Evolutionary conservation across 2,797 vertebrate species (phyloP).

Genomic region (Diplodus puntazzo): DNA sequence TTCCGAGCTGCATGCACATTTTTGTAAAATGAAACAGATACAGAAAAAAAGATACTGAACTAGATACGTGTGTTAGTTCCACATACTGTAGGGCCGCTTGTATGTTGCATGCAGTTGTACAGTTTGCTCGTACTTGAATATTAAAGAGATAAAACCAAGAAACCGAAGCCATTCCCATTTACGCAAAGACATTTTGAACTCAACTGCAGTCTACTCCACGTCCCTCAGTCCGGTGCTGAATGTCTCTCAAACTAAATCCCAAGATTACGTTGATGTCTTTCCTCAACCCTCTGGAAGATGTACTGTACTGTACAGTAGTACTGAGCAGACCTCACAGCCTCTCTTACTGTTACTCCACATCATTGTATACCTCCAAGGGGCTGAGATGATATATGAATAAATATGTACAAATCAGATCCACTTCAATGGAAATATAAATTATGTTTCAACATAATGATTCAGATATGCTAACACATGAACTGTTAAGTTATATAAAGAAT

Average conservation of each 20-base stretch:
- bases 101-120: constrained; percentile 99
- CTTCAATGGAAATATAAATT: constrained; percentile 75
- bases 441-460: constrained; percentile 77
- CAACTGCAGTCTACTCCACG: constrained; percentile 86
- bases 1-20: constrained; percentile 97
- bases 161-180: constrained; percentile 97
- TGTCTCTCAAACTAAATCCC: constrained; percentile 92
- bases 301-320: constrained; percentile 75
- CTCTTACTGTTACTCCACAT: constrained; percentile 73
- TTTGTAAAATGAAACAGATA: constrained; percentile 86
- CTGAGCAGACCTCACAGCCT: constrained; percentile 78
- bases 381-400: constrained; percentile 71
- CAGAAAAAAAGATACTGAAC: constrained; percentile 88
- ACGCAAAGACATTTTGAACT: constrained; percentile 89
- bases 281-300: constrained; percentile 70
- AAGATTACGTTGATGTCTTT: constrained; percentile 86
- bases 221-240: constrained; percentile 92
- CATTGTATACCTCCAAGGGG: constrained; percentile 80
- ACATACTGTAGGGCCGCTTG: constrained; percentile 95
- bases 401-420: constrained; percentile 77
- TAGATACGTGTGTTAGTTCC: constrained; percentile 95
- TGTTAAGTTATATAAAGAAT: constrained; percentile 68
- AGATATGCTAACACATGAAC: constrained; percentile 60
- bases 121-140: constrained; percentile 99
- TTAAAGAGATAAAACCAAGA: constrained; percentile 94